phyloP scores from a whole-genome alignment of 2,888 invertebrate genomes.

The Sesia apiformis region DNA sequence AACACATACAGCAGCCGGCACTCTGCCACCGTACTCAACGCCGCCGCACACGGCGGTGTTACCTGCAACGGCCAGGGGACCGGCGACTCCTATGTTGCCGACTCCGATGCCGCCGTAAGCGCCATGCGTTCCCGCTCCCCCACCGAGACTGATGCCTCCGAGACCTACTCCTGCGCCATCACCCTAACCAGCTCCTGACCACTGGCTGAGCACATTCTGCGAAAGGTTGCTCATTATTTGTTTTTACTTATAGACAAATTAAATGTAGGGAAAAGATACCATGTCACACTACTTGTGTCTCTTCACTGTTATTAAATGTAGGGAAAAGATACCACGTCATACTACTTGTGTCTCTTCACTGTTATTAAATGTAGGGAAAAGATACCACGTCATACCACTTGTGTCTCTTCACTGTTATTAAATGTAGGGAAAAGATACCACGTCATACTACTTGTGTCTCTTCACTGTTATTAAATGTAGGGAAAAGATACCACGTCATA shows the following conservation, averaged over 20 bases:
- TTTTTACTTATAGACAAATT: not conserved
- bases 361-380: too few relatives aligned
- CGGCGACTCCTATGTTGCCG: not conserved
- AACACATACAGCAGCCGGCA: conserved; percentile 25
- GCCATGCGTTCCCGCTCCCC: not conserved
- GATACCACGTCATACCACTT: too few relatives aligned
- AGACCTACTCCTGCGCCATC: not conserved
- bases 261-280: too few relatives aligned
- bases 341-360: too few relatives aligned
- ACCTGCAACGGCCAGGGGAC: conserved; percentile 8
- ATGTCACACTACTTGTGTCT: too few relatives aligned
- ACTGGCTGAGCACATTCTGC: not conserved
- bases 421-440: too few relatives aligned
- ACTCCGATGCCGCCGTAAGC: not conserved
- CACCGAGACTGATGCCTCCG: not conserved
- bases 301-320: too few relatives aligned
- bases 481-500: too few relatives aligned
- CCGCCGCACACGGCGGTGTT: conserved; percentile 21
- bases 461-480: too few relatives aligned
- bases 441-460: too few relatives aligned
- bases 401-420: too few relatives aligned
- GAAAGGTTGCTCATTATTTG: not conserved
- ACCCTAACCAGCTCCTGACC: not conserved
- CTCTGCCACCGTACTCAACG: conserved; percentile 21
- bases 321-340: too few relatives aligned